A percentile compares a stretch with the other conserved stretches of the same genome.
These are phyloP conservation scores for Coracias cyanogaster DNA, from an alignment of 2,797 vertebrate genomes.

Conservation along the genomic window DNA sequence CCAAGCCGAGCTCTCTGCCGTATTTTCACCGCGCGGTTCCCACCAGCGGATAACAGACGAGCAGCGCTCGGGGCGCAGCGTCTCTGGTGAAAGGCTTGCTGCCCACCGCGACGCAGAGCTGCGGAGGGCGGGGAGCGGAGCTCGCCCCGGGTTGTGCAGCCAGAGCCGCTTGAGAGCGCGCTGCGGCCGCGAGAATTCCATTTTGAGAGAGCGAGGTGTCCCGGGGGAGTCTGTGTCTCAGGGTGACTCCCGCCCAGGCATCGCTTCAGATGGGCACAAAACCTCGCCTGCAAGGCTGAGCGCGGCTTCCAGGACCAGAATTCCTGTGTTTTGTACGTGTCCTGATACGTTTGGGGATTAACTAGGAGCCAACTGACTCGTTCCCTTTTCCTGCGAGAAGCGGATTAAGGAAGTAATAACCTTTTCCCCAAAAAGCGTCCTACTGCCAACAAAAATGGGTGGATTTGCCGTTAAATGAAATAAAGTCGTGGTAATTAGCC, in stretches of 20 bases:
- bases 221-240: accelerated
- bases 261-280: not conserved
- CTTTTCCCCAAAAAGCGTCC: not conserved
- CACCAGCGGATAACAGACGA: not conserved
- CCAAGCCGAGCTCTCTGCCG: not conserved
- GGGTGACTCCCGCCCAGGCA: too few species aligned
- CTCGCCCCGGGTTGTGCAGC: not conserved
- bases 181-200: not conserved
- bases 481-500: not conserved
- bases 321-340: not conserved
- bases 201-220: not conserved
- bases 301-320: not conserved
- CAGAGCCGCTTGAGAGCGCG: not conserved
- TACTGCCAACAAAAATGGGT: not conserved
- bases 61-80: not conserved
- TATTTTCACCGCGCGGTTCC: not conserved
- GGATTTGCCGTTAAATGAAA: not conserved
- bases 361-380: not conserved
- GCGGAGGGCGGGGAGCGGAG: not conserved
- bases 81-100: not conserved
- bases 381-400: not conserved
- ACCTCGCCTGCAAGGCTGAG: not conserved
- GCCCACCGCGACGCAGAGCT: accelerated
- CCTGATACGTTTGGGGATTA: not conserved
- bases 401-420: not conserved